Evolutionary conservation across 2,888 invertebrate species (phyloP).

Genomic region (Hyposoter dolosus): DNA sequence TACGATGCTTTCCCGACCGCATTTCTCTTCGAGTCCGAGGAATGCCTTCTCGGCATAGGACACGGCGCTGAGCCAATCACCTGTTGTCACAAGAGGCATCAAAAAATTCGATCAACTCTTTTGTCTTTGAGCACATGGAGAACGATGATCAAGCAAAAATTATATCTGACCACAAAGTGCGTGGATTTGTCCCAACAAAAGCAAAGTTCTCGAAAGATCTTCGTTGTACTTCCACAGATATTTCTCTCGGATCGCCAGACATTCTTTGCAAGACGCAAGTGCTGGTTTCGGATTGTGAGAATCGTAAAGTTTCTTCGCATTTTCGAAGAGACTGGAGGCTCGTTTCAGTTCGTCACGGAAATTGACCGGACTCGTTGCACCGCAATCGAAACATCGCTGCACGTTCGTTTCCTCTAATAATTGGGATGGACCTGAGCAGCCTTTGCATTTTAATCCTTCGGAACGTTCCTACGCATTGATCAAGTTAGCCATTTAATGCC

Average conservation of each 20-base stretch:
- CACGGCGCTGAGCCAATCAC: conserved; percentile 82
- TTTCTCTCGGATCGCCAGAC: conserved; percentile 84
- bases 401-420: conserved; percentile 72
- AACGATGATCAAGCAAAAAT: background rate
- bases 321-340: conserved; percentile 78
- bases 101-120: conserved; percentile 5
- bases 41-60: conserved; percentile 86
- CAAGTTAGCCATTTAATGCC: background rate
- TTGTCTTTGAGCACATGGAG: background rate
- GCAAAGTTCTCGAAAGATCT: conserved; percentile 84
- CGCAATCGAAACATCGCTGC: conserved; percentile 80
- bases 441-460: conserved; percentile 82
- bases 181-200: conserved; percentile 86
- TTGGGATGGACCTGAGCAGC: conserved; percentile 82
- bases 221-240: conserved; percentile 86
- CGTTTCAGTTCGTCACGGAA: conserved; percentile 78
- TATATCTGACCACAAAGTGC: conserved; percentile 84
- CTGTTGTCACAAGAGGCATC: conserved; percentile 67
- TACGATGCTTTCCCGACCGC: conserved; percentile 89
- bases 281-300: conserved; percentile 80
- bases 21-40: conserved; percentile 87
- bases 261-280: conserved; percentile 83
- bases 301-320: conserved; percentile 71
- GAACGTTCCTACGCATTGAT: conserved; percentile 82
- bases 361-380: conserved; percentile 70